Base-by-base conservation (phyloP, 2,888 invertebrate genomes). In the Phengaris arion region DNA sequence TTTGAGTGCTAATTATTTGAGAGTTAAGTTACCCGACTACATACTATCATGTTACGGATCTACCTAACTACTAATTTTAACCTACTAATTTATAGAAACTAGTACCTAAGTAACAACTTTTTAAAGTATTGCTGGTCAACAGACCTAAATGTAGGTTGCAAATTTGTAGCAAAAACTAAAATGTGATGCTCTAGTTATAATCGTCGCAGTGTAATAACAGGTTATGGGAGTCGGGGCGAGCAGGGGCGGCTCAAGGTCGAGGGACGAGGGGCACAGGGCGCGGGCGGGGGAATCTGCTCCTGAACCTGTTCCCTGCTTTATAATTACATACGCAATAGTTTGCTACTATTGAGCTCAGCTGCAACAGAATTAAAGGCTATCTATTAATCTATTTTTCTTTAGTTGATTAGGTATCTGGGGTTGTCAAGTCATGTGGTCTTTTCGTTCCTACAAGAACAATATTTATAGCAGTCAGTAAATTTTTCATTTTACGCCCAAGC, bases 221-320 rank as follows among this genome's bases (percentile, higher is more conserved):
- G 64, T 64, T 64, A 64, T 12, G 64, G 59, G 59, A 64, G 35
- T 22, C 35, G 59, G 35, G 64, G 64, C 12, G 6, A 12, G 64
- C 35, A 45, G 64, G 64, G 64, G 64, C 64, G 64, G 64, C 64
- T 64, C 64, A 64, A 64, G 64, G 64, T 64, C 64, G 64, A 64
- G 64, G 35, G 35, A 12, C 35, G 64, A 10, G 13, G 64, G 48
- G 22, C 22, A 22, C 46, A 6, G 59, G 59, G 10, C 59, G 59
- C 22, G 59, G 35, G 35, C 35, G 35, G 12, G 64, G 64, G 35
- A n/a, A 45, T 64, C 64, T 35, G 64, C 64, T 64, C 35, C 35
- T 64, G 64, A 64, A 64, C 64, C 35, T 64, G 64, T 64, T 64
- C 13, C 64, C 64, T 64, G 13, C 35, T 64, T 45, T 64, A 64